Conservation (phyloP, 92 coral and sea anemone species). For the Meandrina meandrites region DNA sequence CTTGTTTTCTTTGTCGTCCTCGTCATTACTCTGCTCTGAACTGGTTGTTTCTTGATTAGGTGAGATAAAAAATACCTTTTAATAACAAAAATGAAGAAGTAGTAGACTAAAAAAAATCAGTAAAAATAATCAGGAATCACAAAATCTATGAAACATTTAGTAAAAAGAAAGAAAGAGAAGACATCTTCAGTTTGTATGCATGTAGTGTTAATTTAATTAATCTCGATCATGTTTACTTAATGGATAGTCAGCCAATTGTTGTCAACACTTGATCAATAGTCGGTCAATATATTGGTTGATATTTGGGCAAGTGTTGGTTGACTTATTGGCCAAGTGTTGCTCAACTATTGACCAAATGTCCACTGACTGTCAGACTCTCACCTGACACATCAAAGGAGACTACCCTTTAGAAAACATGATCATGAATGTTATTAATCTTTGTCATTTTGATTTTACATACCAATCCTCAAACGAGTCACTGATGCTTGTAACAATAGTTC, state of each 20-base stretch:
- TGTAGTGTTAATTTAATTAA: too few relatives aligned
- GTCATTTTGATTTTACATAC: not conserved
- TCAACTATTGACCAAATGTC: too few relatives aligned
- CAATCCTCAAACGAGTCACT: slow-evolving; percentile 7
- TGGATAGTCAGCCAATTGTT: too few relatives aligned
- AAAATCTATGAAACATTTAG: not conserved
- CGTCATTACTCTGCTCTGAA: slow-evolving; percentile 18
- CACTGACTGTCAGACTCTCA: too few relatives aligned
- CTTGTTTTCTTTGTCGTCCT: slow-evolving; percentile 23
- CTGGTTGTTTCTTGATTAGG: slow-evolving; percentile 27
- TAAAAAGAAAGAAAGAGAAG: not conserved
- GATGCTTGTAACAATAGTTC: slow-evolving; percentile 43
- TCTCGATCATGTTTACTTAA: too few relatives aligned
- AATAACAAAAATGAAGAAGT: too few relatives aligned
- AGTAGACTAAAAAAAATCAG: not conserved
- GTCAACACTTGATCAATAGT: too few relatives aligned
- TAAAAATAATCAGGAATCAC: not conserved
- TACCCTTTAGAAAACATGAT: not conserved
- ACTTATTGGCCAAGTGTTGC: too few relatives aligned
- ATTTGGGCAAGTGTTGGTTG: too few relatives aligned
- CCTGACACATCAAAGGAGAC: too few relatives aligned
- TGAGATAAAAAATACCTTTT: not conserved
- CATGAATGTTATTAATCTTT: not conserved
- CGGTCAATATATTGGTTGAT: too few relatives aligned
- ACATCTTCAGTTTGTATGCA: not conserved